Percentiles rank a stretch among this genome's conserved stretches.
Evolutionary conservation across 2,888 invertebrate species (phyloP).

Genomic region (Vandiemenella viatica): DNA sequence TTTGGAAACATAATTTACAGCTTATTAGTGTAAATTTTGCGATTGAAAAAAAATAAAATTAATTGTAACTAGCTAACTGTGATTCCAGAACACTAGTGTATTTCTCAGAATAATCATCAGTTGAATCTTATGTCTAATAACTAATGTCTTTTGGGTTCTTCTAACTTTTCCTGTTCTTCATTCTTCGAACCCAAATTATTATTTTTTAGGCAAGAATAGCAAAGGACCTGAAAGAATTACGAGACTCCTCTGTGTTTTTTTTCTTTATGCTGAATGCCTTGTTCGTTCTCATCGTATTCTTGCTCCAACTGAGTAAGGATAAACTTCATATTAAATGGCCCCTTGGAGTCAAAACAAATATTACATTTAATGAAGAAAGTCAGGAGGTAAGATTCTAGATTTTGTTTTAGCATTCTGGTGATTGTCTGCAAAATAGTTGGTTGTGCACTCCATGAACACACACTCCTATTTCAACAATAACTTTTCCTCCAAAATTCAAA

Average conservation of each 20-base stretch:
- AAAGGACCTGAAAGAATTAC: conserved; percentile 39
- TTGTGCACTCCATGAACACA: background rate
- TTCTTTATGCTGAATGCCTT: conserved; percentile 64
- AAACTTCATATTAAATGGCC: conserved; percentile 54
- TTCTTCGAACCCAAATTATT: conserved; percentile 5
- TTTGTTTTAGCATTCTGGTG: background rate
- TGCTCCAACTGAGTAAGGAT: conserved; percentile 57
- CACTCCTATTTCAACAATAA: background rate
- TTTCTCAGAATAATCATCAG: too few relatives aligned
- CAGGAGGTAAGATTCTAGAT: conserved; percentile 24
- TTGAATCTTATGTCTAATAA: background rate
- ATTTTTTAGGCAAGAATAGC: conserved; percentile 25
- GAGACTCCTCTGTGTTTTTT: conserved; percentile 50
- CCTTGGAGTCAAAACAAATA: conserved; percentile 38
- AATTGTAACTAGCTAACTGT: too few relatives aligned
- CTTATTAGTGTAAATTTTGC: too few relatives aligned
- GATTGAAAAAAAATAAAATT: too few relatives aligned
- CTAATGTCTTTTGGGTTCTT: background rate
- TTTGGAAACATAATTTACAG: too few relatives aligned
- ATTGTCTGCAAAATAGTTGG: background rate
- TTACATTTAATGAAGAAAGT: conserved; percentile 30
- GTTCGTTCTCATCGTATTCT: conserved; percentile 57
- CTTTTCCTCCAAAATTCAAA: background rate
- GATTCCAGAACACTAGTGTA: too few relatives aligned
- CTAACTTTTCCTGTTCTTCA: background rate